Base-by-base conservation (phyloP, 2,888 invertebrate species). In the Diabrotica balteata region DNA sequence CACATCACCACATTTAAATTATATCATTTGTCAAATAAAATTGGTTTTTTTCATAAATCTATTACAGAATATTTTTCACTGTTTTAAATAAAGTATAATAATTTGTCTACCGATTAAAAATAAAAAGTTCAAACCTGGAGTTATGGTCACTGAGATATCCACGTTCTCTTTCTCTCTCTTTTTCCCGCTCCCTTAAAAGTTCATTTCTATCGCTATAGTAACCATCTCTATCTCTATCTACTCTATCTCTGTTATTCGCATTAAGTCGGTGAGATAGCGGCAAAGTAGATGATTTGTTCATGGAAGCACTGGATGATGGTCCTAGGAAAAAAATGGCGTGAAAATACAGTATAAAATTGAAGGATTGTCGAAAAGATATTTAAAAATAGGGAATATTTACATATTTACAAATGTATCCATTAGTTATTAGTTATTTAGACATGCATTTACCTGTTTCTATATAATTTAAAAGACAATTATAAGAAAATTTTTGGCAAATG, bases 201-300 rank as follows among this genome's bases (percentile, higher is more conserved):
- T 95, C 95, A 82, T 95, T 95, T 74, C 94, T 90, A 85, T 95
- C 95, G 82, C 94, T 93, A 83, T 95, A 95, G 83, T 95, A 95
- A 60, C 95, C 95, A 80, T 95, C 94, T 32, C 94, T 88, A 79
- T 88, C 88, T 76, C 87, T 85, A 74, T 88, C 87, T 75, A 88
- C 84, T 69, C 90, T 90, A 70, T 90, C 90, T 42, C 88, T 86
- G 63, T 70, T 87, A 66, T 90, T 89, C 73, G 89, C 88, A 55
- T 87, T 85, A 68, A 91, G 86, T 53, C 92, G 88, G 82, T 94
- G 94, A 50, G 93, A 92, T 73, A 93, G 85, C 50, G 94, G 94
- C 79, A 94, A 85, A 4, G 94, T 94, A 53, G 94, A 93, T 32
- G 94, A 94, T 79, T 94, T 92, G 80, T 93, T 92, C 79, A 90